Base-by-base conservation (phyloP, 92 coral and sea anemone genomes). In the Phymanthus crucifer region DNA sequence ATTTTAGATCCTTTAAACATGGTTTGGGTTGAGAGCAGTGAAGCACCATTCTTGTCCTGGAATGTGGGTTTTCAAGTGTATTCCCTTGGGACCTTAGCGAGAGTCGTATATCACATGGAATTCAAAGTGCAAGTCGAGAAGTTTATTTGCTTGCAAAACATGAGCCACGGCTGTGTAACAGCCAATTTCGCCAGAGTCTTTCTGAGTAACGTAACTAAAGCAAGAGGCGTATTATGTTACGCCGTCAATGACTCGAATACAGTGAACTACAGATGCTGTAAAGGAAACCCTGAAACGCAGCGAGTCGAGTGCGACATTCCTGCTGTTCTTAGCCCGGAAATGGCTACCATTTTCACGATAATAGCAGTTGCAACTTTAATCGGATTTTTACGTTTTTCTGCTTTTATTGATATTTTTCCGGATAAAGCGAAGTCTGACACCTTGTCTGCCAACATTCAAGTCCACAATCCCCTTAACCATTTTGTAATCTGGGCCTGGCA, bases 21-120 rank as follows among this genome's bases (percentile, higher is more conserved):
- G 33, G 83, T 78, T 19, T 78, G 83, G 83, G 83, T 3, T 35
- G 83, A 78, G 16, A 78, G 40, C 35, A 46, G 16, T 17, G 36
- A 40, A 27, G 83, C 70, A 3, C 83, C 83, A 61, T 3, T 78
- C 75, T 43, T 78, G 34, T 78, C 83, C 14, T 48, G 66, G 21
- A 64, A 78, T 26, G 66, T 78, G 64, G 83, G 83, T n/a, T 78
- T 58, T 29, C 66, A 2, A 38, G 74, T 12, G 21, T 78, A 66
- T 33, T 78, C 83, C 8, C 19, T 78, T 26, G 40, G 47, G 2
- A 77, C 71, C 23, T 43, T 77, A 43, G 58, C 82, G 21, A 73
- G 73, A 77, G 45, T 56, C 31, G 46, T 77, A 14, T 52, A 77
- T 64, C 72, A 77, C 26, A 77, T 77, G 82, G 38, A 29, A 17